phyloP scores from a whole-genome alignment of 2,113 vertebrate genomes.

The Trematomus loennbergii region DNA sequence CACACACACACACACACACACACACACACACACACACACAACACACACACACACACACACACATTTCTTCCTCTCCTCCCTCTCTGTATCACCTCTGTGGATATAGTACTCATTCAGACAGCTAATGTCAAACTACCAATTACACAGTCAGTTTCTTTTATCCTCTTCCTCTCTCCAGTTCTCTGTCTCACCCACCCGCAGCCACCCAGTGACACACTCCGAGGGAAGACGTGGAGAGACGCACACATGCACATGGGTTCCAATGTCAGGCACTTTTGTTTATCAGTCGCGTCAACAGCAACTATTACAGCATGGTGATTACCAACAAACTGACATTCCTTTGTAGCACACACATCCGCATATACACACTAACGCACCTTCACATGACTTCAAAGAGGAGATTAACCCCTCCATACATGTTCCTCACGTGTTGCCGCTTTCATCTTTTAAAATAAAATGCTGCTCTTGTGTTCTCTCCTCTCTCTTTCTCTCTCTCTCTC shows the following conservation, averaged over 20 bases:
- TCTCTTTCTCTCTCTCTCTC: not conserved
- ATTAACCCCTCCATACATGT: constrained; percentile 29
- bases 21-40: not conserved
- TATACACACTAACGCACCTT: not conserved
- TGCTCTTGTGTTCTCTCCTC: not conserved
- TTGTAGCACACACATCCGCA: constrained; percentile 7
- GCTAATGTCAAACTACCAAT: constrained; percentile 73
- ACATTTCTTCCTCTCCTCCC: not conserved
- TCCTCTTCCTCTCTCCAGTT: constrained; percentile 40
- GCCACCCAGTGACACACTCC: constrained; percentile 5
- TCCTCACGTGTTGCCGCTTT: constrained; percentile 9
- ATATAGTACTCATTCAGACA: constrained; percentile 61
- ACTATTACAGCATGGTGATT: constrained; percentile 50
- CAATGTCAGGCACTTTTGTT: constrained; percentile 53
- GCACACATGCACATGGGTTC: constrained; percentile 11
- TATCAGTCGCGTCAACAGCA: constrained; percentile 47
- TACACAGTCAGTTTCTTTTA: constrained; percentile 66
- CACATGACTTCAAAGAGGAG: constrained; percentile 23
- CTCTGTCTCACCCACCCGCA: constrained; percentile 21
- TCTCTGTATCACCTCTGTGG: constrained; percentile 38
- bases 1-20: not conserved
- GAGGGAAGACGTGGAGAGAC: not conserved
- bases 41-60: not conserved
- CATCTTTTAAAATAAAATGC: not conserved
- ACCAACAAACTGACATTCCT: constrained; percentile 27